A percentile compares a stretch with the other conserved stretches of the same genome.
phyloP scores from a whole-genome alignment of 2,797 vertebrate genomes.

The Lindbergichthys nudifrons region DNA sequence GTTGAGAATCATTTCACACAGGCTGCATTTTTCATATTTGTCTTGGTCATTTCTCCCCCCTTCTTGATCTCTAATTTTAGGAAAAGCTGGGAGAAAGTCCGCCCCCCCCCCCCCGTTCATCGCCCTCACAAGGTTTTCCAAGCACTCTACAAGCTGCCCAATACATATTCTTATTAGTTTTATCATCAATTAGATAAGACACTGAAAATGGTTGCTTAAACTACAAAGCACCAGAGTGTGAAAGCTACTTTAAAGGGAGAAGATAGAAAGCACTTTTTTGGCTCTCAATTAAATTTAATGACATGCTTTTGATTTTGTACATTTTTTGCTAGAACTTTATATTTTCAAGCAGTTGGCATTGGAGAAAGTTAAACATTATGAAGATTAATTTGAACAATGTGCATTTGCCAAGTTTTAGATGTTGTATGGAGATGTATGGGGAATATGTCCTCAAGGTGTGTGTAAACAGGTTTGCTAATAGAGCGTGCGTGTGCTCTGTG shows the following conservation, averaged over 20 bases:
- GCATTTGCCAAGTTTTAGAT: neutral
- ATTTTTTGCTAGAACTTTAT: slow-evolving; percentile 9
- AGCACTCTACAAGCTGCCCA: slow-evolving; percentile 15
- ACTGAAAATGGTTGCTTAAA: slow-evolving; percentile 5
- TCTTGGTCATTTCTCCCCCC: neutral
- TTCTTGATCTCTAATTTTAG: slow-evolving; percentile 24
- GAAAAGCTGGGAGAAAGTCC: neutral
- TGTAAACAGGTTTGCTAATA: slow-evolving; percentile 18
- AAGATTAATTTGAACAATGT: neutral
- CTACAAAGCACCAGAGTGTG: neutral
- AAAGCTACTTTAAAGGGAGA: slow-evolving; percentile 19
- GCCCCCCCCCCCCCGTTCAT: slow-evolving; percentile 4
- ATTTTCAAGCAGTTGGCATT: neutral
- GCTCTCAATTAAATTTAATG: slow-evolving; percentile 8
- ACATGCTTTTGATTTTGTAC: slow-evolving; percentile 10
- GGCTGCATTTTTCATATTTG: slow-evolving; percentile 1
- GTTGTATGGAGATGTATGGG: neutral
- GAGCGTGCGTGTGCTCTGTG: slow-evolving; percentile 32
- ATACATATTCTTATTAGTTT: slow-evolving; percentile 21
- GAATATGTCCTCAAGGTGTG: neutral
- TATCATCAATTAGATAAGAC: slow-evolving; percentile 15
- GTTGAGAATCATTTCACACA: neutral
- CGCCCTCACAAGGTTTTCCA: neutral
- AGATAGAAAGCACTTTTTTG: slow-evolving; percentile 11
- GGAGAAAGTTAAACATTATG: neutral